Conservation (phyloP, 2,888 invertebrate species). For the Acanthosepion pharaonis region DNA sequence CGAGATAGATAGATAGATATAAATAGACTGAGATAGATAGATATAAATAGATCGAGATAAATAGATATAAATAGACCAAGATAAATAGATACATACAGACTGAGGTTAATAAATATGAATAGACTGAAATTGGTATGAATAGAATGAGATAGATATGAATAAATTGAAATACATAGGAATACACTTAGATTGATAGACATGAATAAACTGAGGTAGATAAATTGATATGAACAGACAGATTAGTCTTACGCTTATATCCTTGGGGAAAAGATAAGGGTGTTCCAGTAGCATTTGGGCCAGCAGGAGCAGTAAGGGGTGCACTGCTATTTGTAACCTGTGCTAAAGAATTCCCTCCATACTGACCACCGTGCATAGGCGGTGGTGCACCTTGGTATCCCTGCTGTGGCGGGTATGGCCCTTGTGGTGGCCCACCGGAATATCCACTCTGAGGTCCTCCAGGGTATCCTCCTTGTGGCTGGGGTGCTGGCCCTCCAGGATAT, state of each 20-base stretch:
- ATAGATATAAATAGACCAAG: too few relatives aligned
- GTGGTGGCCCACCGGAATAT: background rate
- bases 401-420: background rate
- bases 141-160: too few relatives aligned
- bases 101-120: too few relatives aligned
- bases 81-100: too few relatives aligned
- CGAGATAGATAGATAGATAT: background rate
- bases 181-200: too few relatives aligned
- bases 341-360: background rate
- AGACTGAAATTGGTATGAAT: too few relatives aligned
- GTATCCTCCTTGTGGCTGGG: slow-evolving; percentile 47
- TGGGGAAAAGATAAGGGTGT: background rate
- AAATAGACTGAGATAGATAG: background rate
- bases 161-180: too few relatives aligned
- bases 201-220: too few relatives aligned
- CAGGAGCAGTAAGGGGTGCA: background rate
- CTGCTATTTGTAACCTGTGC: background rate
- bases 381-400: background rate
- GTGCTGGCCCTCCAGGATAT: too few relatives aligned
- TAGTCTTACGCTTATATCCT: background rate
- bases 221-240: background rate
- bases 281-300: background rate
- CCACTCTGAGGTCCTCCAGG: background rate
- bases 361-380: background rate
- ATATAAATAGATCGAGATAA: too few relatives aligned